Percentiles rank a stretch among this genome's conserved stretches.
Evolutionary conservation across 2,797 vertebrate genomes (phyloP).

Genomic region (Ciconia nigra): DNA sequence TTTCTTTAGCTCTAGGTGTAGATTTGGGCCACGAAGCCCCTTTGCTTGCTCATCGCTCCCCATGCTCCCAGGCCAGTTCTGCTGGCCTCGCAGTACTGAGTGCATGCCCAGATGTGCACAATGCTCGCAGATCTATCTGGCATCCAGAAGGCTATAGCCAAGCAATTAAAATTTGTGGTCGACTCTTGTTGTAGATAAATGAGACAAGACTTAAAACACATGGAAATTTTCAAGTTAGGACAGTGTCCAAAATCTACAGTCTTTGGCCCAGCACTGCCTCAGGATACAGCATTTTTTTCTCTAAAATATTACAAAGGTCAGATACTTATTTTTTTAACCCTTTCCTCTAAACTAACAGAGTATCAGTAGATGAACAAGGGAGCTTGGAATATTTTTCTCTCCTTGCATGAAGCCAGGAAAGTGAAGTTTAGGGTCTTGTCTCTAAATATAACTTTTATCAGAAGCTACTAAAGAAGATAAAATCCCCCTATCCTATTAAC

Average conservation of each 20-base stretch:
- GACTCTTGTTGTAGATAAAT: slow-evolving; percentile 59
- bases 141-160: neutral
- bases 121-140: neutral
- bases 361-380: neutral
- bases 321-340: slow-evolving; percentile 44
- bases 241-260: slow-evolving; percentile 57
- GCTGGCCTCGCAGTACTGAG: neutral
- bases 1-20: neutral
- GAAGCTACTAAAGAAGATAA: neutral
- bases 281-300: neutral
- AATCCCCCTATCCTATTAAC: neutral
- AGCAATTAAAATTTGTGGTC: slow-evolving; percentile 48
- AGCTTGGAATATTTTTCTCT: neutral
- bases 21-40: neutral
- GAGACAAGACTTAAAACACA: slow-evolving; percentile 59
- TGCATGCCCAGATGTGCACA: neutral
- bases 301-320: slow-evolving; percentile 16
- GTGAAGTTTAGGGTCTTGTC: neutral
- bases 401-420: neutral
- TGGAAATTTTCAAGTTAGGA: slow-evolving; percentile 64
- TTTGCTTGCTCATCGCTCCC: neutral
- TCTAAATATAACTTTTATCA: neutral
- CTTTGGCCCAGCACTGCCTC: slow-evolving; percentile 29
- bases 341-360: slow-evolving; percentile 23
- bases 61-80: neutral